Percentiles rank a stretch among this genome's conserved stretches.
Evolutionary conservation across 1,140 invertebrate genomes (phyloP).

Genomic region (Telenomus remus): DNA sequence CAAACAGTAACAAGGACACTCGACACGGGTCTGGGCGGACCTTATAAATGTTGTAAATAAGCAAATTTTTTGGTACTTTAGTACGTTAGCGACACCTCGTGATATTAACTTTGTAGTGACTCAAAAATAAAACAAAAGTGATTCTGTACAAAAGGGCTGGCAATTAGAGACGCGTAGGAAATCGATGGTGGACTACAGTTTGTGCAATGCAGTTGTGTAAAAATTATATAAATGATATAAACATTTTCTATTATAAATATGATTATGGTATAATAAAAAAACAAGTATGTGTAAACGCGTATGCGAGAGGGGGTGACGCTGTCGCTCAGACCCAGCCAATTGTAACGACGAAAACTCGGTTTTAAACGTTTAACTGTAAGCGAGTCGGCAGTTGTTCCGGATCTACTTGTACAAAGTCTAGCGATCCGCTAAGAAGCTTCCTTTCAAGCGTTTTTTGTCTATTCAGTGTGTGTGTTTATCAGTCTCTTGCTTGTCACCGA

Average conservation of each 20-base stretch:
- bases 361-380: conserved; percentile 31
- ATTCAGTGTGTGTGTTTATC: conserved; percentile 38
- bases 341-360: conserved; percentile 44
- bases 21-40: conserved; percentile 33
- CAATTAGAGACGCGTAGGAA: too few relatives aligned
- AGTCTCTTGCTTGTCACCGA: conserved; percentile 23
- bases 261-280: conserved; percentile 32
- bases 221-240: too few relatives aligned
- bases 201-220: conserved; percentile 32
- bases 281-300: conserved; percentile 31
- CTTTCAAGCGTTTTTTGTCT: conserved; percentile 45
- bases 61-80: conserved; percentile 48
- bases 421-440: conserved; percentile 48
- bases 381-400: conserved; percentile 31
- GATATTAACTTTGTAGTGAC: conserved; percentile 47
- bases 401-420: conserved; percentile 49
- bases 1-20: not conserved
- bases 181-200: conserved; percentile 9
- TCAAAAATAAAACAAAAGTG: conserved; percentile 22
- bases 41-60: conserved; percentile 53
- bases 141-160: conserved; percentile 32
- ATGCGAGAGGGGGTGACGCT: conserved; percentile 16
- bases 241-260: conserved; percentile 36
- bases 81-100: conserved; percentile 45
- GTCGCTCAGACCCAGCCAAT: conserved; percentile 23